Conservation (phyloP, 2,113 vertebrate species). For the Holacanthus passer region DNA sequence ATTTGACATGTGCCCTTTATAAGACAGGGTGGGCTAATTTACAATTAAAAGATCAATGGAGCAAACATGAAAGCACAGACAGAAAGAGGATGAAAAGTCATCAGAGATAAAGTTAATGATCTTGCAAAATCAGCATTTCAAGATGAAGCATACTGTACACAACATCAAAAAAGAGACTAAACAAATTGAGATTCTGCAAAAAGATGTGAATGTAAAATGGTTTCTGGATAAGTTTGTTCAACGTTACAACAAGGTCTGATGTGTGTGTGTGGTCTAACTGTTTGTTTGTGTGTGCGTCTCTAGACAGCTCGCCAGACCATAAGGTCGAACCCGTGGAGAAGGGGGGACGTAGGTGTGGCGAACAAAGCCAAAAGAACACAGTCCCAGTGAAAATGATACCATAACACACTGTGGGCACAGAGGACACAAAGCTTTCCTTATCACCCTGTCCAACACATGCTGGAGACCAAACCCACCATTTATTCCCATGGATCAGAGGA, state of each 20-base stretch:
- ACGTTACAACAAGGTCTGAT: slow-evolving; percentile 14
- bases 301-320: slow-evolving; percentile 59
- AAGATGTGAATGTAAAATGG: slow-evolving; percentile 11
- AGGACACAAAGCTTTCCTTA: slow-evolving; percentile 73
- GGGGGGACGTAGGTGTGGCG: slow-evolving; percentile 78
- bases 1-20: neutral
- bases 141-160: neutral
- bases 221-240: slow-evolving; percentile 3
- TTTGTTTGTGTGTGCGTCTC: slow-evolving; percentile 69
- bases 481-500: slow-evolving; percentile 16
- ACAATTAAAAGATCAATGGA: neutral
- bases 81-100: neutral
- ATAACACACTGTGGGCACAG: slow-evolving; percentile 66
- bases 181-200: neutral
- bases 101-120: neutral
- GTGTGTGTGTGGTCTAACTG: slow-evolving; percentile 72
- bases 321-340: slow-evolving; percentile 74
- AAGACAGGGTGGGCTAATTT: neutral
- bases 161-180: neutral
- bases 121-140: neutral
- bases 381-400: slow-evolving; percentile 68
- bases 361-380: slow-evolving; percentile 64
- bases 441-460: slow-evolving; percentile 33
- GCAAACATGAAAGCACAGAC: neutral
- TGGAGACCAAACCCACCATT: slow-evolving; percentile 42